Evolutionary conservation across 2,797 vertebrate species (phyloP), one percentile per base, ranked within the genome.

Genomic region (Argentina silus): DNA sequence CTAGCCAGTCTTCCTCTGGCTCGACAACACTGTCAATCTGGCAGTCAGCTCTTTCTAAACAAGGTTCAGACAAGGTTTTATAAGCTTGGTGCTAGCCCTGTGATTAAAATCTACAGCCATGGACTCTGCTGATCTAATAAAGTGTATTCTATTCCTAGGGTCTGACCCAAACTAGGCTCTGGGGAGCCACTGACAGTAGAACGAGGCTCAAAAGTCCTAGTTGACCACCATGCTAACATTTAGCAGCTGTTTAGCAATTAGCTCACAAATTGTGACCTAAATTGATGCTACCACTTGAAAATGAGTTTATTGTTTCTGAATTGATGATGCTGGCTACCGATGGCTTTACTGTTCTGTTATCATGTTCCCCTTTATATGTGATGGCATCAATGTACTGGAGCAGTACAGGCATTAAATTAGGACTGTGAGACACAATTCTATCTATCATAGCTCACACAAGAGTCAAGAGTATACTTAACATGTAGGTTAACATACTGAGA

Each of bases 171-270:
- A 80, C 71, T 72, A 63, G 48, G 19, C 72, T 79, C 78, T 36
- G 10, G 72, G 72, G 76, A 84, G 68, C 63, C 62, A 56, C 44
- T 72, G 70, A 63, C n/a, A n/a, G 73, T 72, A 84, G 27, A 78
- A 80, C 69, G 76, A 19, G 72, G 73, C 67, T 73, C 73, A 78
- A 78, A 75, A 66, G 75, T 68, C 71, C 77, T 64, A 43, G 23
- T 67, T 62, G 21, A 86, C 71, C 69, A 69, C 73, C 47, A 36
- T 36, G 69, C 83, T 74, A 78, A 78, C 64, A 78, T 81, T 59
- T 65, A 23, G 12, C 85, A 89, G 80, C 86, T 85, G 82, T 84
- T 81, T 82, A 83, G 62, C 81, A 79, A 76, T 71, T 51, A 60
- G 67, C 72, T 78, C 80, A 77, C 51, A 78, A 78, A 80, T 77